These are phyloP conservation scores for Salminus brasiliensis DNA, from an alignment of 2,113 vertebrate species.

Conservation along the genomic window DNA sequence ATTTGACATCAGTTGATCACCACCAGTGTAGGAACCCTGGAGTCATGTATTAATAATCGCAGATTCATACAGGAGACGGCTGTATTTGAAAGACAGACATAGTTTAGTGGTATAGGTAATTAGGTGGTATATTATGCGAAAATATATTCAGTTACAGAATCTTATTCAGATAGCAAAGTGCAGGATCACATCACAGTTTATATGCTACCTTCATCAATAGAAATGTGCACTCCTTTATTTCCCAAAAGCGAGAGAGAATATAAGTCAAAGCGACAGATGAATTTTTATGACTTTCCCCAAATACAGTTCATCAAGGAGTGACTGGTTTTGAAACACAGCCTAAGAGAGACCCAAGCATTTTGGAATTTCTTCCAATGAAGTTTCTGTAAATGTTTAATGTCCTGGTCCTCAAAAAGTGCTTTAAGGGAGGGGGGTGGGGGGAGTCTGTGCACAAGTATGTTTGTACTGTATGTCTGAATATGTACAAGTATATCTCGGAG, in stretches of 20 bases:
- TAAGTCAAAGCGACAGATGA: neutral
- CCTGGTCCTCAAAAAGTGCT: conserved; percentile 41
- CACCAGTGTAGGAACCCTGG: neutral
- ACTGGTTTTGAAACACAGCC: neutral
- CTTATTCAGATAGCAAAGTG: conserved; percentile 35
- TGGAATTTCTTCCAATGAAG: conserved; percentile 32
- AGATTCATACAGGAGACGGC: neutral
- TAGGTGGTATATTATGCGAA: conserved; percentile 2
- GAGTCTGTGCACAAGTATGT: conserved; percentile 68
- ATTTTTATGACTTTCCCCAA: neutral
- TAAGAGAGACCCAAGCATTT: neutral
- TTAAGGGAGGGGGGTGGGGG: conserved; percentile 43
- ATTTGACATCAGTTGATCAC: neutral
- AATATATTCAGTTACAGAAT: neutral
- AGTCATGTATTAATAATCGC: neutral
- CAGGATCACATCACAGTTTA: neutral
- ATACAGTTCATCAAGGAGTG: neutral
- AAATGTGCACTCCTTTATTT: no score
- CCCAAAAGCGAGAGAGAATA: neutral
- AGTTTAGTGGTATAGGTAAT: conserved; percentile 10
- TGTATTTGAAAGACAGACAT: conserved; percentile 4
- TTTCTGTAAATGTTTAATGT: conserved; percentile 27
- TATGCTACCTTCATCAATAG: neutral
- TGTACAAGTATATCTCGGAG: conserved; percentile 66
- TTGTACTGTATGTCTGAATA: conserved; percentile 63